Percentiles rank a stretch among this genome's conserved stretches.
Conservation (phyloP, 2,113 vertebrate species). For the Sphyrna mokarran region DNA sequence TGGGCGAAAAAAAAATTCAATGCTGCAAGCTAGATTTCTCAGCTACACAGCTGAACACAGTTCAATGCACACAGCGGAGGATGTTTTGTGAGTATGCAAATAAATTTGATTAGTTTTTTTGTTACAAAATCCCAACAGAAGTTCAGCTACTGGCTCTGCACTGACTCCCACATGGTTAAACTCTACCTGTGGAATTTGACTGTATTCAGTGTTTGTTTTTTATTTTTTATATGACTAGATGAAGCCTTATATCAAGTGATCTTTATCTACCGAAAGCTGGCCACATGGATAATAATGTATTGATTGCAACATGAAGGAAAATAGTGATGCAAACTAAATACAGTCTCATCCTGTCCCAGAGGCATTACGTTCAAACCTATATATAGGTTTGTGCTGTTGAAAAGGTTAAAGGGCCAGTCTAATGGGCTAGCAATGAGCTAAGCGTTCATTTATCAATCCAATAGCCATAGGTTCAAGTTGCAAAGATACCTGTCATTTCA, state of each 20-base stretch:
- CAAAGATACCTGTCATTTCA: neutral
- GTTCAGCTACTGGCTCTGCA: neutral
- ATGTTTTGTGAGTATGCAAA: neutral
- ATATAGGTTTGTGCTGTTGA: constrained; percentile 32
- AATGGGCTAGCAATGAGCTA: constrained; percentile 15
- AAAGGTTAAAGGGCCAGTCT: constrained; percentile 32
- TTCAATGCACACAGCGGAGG: neutral
- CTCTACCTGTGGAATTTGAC: neutral
- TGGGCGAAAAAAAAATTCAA: neutral
- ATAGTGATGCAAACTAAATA: constrained; percentile 33
- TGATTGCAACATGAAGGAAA: constrained; percentile 30
- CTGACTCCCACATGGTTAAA: neutral
- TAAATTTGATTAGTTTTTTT: neutral
- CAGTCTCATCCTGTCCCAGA: neutral
- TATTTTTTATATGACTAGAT: constrained; percentile 16
- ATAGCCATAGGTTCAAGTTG: constrained; percentile 3
- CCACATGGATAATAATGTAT: neutral
- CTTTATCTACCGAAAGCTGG: neutral
- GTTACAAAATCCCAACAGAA: neutral
- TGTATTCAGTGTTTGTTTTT: constrained; percentile 2
- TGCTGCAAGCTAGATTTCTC: neutral
- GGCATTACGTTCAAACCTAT: constrained; percentile 32
- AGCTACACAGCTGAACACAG: neutral
- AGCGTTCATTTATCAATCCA: constrained; percentile 29
- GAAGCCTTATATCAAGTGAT: constrained; percentile 18